Base-by-base conservation (phyloP, 2,113 vertebrate species). In the Macquaria australasica region DNA sequence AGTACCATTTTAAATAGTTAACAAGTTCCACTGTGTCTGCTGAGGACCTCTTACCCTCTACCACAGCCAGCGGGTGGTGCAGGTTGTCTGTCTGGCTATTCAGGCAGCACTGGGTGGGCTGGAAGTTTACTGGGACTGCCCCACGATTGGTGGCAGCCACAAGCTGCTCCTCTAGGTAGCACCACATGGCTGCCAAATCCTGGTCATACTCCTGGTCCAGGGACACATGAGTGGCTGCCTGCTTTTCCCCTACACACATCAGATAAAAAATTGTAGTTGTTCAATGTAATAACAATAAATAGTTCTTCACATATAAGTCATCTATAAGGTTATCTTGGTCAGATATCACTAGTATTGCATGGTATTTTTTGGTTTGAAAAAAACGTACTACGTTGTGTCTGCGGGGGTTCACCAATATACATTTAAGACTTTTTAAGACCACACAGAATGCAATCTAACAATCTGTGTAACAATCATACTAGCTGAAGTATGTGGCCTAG, bases 151-250 rank as follows among this genome's bases (percentile, higher is more conserved):
- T 93, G 16, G 97, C 92, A 51, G 97, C 94, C 58, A 97, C 98
- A 71, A 97, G 95, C 88, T 97, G 97, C 70, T 99, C 98, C 89
- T 99, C 98, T 16, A 99, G 96, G 50, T 97, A 96, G 74, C 94
- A 94, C 98, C 98, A 99, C 81, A 99, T 96, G 5, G 96, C 95
- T 3, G 97, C 97, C n/a, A 96, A 96, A 11, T 98, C 97, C 0
- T 90, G 95, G 83, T 99, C 98, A 85, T 97, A 99, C 82, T 99
- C 98, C 89, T 99, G 98, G 92, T 99, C 98, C 88, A 99, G 94
- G 71, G 97, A 98, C 15, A 99, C 89, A 0, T 99, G 97, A 0
- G 98, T 99, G 59, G 98, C 98, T 39, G 98, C 98, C 90, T 99
- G 98, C 87, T 99, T 99, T 87, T 98, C 97, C 58, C 98, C 98